Evolutionary conservation across 2,113 vertebrate species (phyloP).

Genomic region (Hypanus sabinus): DNA sequence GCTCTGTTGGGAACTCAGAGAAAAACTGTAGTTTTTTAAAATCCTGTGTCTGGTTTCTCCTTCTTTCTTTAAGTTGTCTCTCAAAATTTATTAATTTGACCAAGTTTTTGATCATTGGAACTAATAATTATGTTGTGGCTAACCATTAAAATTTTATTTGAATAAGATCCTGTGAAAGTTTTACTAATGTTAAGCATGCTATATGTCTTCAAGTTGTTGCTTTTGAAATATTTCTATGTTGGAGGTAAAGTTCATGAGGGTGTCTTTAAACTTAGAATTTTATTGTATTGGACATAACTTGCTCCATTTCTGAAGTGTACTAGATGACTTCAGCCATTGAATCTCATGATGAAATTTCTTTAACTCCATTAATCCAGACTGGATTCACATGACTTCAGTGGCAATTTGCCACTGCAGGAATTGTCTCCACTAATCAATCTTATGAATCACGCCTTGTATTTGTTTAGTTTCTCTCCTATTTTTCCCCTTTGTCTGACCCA

Average conservation of each 20-base stretch:
- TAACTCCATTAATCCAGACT: background rate
- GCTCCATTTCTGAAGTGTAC: background rate
- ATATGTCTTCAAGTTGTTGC: too few species aligned
- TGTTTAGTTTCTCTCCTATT: background rate
- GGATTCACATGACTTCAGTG: constrained; percentile 15
- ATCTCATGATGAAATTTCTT: background rate
- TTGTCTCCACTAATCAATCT: background rate
- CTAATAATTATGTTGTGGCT: too few species aligned
- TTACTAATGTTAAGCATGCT: too few species aligned
- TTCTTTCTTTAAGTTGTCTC: too few species aligned
- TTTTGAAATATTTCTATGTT: background rate
- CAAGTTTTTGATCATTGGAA: too few species aligned
- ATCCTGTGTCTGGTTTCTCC: too few species aligned
- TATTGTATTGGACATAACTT: background rate
- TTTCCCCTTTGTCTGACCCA: background rate
- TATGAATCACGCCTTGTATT: background rate
- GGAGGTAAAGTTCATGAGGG: background rate
- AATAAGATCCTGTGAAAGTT: too few species aligned
- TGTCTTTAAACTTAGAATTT: background rate
- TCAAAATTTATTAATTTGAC: too few species aligned
- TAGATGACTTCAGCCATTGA: background rate
- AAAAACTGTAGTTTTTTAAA: background rate
- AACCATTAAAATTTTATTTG: too few species aligned
- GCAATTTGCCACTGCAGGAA: background rate
- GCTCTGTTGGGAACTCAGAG: background rate